Conservation (phyloP, 1,140 invertebrate genomes). For the Argopecten irradians region DNA sequence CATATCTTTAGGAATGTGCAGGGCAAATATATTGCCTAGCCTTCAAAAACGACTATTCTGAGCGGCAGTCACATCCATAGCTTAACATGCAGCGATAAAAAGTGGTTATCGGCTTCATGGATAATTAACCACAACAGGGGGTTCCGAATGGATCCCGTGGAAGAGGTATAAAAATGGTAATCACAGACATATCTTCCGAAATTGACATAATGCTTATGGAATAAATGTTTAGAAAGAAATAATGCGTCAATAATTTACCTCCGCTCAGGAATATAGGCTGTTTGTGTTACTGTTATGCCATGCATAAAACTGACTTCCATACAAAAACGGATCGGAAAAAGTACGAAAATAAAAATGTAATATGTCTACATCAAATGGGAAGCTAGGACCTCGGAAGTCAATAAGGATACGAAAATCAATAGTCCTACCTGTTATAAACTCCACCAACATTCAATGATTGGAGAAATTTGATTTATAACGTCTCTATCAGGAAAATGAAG, state of each 20-base stretch:
- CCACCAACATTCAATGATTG: background rate
- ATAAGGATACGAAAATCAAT: background rate
- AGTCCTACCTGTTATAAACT: background rate
- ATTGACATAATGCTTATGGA: background rate
- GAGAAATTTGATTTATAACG: background rate
- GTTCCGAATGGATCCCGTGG: background rate
- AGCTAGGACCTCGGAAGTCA: background rate
- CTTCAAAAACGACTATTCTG: background rate
- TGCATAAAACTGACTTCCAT: background rate
- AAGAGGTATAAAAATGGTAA: background rate
- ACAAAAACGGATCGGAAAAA: too few species aligned
- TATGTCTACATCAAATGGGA: background rate
- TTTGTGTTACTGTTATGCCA: too few species aligned
- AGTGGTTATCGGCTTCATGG: background rate
- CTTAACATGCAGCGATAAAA: background rate
- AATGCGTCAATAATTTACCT: background rate
- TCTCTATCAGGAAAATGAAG: background rate
- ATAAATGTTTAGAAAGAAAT: background rate
- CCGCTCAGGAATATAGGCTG: background rate
- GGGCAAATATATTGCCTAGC: background rate
- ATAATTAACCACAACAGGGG: slow-evolving; percentile 8
- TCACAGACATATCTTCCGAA: background rate
- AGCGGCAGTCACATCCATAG: background rate
- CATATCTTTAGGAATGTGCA: background rate
- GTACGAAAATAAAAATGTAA: background rate